phyloP scores from a whole-genome alignment of 2,113 vertebrate species.

The Nothoprocta perdicaria region DNA sequence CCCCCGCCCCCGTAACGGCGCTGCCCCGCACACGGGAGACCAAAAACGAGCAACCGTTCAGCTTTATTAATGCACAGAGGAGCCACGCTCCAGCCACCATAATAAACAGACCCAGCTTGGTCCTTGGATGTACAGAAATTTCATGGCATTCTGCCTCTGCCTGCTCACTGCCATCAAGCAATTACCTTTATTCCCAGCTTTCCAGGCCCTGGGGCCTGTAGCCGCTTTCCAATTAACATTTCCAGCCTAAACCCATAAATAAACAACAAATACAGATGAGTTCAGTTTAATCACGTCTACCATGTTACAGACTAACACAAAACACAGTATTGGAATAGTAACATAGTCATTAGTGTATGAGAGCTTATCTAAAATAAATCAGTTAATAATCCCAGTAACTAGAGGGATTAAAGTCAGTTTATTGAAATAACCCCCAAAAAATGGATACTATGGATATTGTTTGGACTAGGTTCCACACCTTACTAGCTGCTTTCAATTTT shows the following conservation, averaged over 20 bases:
- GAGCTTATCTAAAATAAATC: not conserved
- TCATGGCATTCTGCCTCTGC: rapidly evolving
- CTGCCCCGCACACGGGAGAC: no score
- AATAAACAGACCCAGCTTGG: no score
- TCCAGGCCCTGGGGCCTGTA: not conserved
- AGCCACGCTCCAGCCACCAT: not conserved
- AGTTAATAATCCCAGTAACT: not conserved
- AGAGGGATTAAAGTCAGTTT: not conserved
- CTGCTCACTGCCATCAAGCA: not conserved
- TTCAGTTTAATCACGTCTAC: not conserved
- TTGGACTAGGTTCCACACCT: not conserved
- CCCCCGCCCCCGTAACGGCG: no score
- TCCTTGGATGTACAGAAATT: not conserved
- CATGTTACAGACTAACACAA: not conserved
- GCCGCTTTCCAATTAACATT: not conserved
- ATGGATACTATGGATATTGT: not conserved
- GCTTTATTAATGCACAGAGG: not conserved
- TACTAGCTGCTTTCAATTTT: not conserved
- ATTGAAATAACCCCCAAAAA: not conserved
- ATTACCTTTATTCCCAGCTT: not conserved
- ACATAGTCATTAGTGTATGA: not conserved
- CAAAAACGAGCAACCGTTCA: not conserved
- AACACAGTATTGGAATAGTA: not conserved
- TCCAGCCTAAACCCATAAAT: not conserved
- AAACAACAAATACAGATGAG: not conserved